phyloP scores from a whole-genome alignment of 2,888 invertebrate species.

The Temnothorax ravouxi region DNA sequence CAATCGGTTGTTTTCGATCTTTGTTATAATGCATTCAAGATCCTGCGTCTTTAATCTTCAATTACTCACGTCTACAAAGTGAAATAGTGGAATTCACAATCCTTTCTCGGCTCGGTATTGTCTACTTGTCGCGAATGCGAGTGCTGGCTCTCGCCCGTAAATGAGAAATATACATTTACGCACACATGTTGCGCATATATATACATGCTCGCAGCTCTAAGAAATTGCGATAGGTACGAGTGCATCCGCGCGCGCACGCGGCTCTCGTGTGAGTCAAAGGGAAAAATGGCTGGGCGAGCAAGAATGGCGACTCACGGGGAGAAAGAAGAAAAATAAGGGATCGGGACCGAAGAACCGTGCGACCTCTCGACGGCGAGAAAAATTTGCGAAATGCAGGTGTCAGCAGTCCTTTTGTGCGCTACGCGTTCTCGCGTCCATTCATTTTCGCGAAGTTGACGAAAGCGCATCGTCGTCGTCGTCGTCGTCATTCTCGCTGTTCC shows the following conservation, averaged over 20 bases:
- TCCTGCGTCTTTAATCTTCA: conserved; percentile 27
- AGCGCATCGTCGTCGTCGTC: conserved; percentile 41
- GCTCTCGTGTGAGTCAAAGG: conserved; percentile 69
- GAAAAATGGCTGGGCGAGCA: conserved; percentile 67
- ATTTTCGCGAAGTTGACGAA: conserved; percentile 73
- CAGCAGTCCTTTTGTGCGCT: conserved; percentile 41
- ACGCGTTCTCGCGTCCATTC: conserved; percentile 74
- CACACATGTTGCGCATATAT: not conserved
- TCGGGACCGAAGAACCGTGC: conserved; percentile 8
- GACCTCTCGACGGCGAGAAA: conserved; percentile 49
- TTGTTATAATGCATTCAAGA: not conserved
- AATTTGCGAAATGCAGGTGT: conserved; percentile 67
- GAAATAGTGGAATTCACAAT: conserved; percentile 1
- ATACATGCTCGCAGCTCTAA: conserved; percentile 40
- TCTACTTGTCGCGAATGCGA: conserved; percentile 45
- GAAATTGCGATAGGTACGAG: conserved; percentile 69
- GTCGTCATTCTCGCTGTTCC: conserved; percentile 75
- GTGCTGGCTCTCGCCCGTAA: conserved; percentile 19
- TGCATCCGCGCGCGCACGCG: conserved; percentile 44
- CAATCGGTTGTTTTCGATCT: not conserved
- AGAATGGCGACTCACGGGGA: conserved; percentile 61
- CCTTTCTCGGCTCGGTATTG: conserved; percentile 29
- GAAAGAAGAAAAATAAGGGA: conserved; percentile 59
- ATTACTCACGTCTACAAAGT: conserved; percentile 38
- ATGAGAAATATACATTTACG: conserved; percentile 36